A percentile compares a stretch with the other conserved stretches of the same genome.
Evolutionary conservation across 2,888 invertebrate species (phyloP).

Genomic region (Hypercompe scribonia): DNA sequence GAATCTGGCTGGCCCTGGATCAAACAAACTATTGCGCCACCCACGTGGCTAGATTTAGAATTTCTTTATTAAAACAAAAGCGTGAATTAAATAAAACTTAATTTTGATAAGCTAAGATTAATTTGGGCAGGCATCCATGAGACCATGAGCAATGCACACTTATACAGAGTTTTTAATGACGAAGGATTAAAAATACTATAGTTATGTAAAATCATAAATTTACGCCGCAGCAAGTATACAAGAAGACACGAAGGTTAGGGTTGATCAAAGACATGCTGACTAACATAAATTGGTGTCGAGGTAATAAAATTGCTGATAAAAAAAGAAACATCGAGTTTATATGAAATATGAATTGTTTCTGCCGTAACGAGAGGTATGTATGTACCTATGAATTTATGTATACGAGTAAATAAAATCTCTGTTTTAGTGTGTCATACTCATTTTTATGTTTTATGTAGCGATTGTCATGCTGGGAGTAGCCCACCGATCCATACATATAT

Average conservation of each 20-base stretch:
- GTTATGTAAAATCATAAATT: too few relatives aligned
- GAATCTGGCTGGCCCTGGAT: too few relatives aligned
- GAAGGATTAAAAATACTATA: too few relatives aligned
- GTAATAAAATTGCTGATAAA: background rate
- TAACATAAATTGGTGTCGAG: background rate
- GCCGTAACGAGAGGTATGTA: background rate
- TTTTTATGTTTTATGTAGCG: background rate
- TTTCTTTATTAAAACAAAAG: too few relatives aligned
- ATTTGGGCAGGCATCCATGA: too few relatives aligned
- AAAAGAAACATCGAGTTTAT: background rate
- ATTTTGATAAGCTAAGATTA: too few relatives aligned
- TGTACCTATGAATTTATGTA: background rate
- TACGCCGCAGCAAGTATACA: background rate
- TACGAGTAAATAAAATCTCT: background rate
- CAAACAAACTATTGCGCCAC: too few relatives aligned
- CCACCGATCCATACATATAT: background rate
- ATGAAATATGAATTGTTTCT: background rate
- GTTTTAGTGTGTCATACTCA: background rate
- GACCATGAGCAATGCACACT: too few relatives aligned
- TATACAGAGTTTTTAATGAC: background rate
- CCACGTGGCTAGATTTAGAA: too few relatives aligned
- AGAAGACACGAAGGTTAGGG: background rate
- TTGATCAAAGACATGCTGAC: background rate
- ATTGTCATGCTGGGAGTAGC: background rate
- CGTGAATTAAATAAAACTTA: too few relatives aligned